A percentile compares a stretch with the other conserved stretches of the same genome.
Conservation (phyloP, 2,113 vertebrate species). For the Manacus vitellinus region DNA sequence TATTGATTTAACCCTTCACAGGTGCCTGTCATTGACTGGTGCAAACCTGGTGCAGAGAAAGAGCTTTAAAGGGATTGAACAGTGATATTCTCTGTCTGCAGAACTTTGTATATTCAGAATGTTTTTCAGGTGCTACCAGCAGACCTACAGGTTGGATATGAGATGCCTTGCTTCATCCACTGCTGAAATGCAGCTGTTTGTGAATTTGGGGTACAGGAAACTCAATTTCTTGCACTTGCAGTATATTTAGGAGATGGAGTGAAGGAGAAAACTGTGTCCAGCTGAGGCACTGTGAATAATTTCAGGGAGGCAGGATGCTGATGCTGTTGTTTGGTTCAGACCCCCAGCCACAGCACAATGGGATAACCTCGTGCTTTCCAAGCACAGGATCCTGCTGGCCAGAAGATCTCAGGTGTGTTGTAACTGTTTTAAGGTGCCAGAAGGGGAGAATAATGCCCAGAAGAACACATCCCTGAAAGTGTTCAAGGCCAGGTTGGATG, state of each 20-base stretch:
- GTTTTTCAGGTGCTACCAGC: neutral
- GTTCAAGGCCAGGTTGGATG: too few species aligned
- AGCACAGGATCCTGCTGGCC: neutral
- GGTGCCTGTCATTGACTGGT: neutral
- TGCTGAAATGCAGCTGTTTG: neutral
- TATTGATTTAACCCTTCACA: conserved; percentile 61
- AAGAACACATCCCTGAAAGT: neutral
- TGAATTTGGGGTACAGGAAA: neutral
- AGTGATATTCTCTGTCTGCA: neutral
- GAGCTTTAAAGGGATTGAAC: neutral
- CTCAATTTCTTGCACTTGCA: neutral
- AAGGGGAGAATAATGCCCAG: neutral
- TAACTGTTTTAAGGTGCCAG: neutral
- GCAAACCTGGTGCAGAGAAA: neutral
- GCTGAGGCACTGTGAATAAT: neutral
- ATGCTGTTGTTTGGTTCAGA: neutral
- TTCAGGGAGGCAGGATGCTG: neutral
- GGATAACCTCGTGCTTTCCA: neutral
- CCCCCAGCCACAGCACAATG: neutral
- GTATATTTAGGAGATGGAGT: neutral
- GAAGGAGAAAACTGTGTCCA: neutral
- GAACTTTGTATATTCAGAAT: neutral
- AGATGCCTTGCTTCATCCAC: neutral
- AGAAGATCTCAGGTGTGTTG: neutral
- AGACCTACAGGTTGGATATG: neutral